Evolutionary conservation across 2,113 vertebrate genomes (phyloP), one percentile per base, ranked within the genome.

Genomic region (Ptyas mucosa): DNA sequence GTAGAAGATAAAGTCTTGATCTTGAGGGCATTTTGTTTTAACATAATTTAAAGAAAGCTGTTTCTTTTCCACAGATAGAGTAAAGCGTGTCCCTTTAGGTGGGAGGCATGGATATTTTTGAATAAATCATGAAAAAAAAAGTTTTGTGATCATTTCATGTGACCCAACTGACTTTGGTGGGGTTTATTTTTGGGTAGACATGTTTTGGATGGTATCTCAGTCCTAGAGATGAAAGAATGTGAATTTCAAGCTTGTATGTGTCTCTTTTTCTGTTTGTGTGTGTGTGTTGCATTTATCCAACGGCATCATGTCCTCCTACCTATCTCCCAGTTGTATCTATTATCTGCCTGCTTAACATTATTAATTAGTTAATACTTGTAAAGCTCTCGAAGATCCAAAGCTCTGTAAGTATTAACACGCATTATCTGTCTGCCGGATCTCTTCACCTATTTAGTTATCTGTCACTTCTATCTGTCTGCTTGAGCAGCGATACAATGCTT

Each of bases 331-430:
- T 26, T 89, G 52, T 95, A 97, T 97, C 57, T 55, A 91, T 94
- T 97, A 96, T 96, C 96, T 97, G 93, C 94, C 94, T 96, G 95
- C 93, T 95, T 97, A 95, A 96, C 92, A 95, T 96, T 97, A 97
- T 97, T 97, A 97, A 97, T 97, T 97, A 97, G 96, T 95, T 97
- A 97, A 97, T 97, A 95, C 97, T 96, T 95, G 95, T 96, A 97
- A 97, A 96, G 96, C 95, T 96, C 96, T 96, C 95, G 96, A 97
- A 97, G 96, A 96, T 96, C 93, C 96, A 96, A 95, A 97, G 96
- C 96, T 88, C 89, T 95, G 95, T 94, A 96, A 96, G 96, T 96
- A 94, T 96, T 96, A 95, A 95, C 96, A 95, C 96, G 94, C 95
- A 81, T 96, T 96, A 97, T 97, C 96, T 96, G 93, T 61, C 90